phyloP scores from a whole-genome alignment of 2,888 invertebrate genomes.

The Drosophila austrosaltans region DNA sequence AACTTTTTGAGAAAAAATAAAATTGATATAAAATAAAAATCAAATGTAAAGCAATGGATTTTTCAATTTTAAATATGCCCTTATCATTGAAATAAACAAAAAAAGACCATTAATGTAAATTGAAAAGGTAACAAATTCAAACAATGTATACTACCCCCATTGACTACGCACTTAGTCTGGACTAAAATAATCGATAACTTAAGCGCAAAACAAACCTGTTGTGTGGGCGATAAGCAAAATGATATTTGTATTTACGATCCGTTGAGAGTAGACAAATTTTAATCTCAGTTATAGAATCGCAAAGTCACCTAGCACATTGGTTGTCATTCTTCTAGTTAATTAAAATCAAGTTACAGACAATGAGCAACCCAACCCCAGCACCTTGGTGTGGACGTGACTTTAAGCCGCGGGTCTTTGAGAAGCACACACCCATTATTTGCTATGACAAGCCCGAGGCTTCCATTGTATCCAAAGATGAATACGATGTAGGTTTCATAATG shows the following conservation, averaged over 20 bases:
- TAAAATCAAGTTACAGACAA: background rate
- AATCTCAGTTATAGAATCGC: background rate
- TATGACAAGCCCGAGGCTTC: conserved; percentile 82
- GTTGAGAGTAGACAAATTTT: background rate
- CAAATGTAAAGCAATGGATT: background rate
- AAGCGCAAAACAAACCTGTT: background rate
- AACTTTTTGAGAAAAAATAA: conserved; percentile 14
- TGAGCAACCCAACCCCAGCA: conserved; percentile 46
- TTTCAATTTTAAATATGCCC: background rate
- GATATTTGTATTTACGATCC: conserved; percentile 5
- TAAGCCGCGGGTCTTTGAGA: conserved; percentile 73
- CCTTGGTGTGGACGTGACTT: conserved; percentile 81
- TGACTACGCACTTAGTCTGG: background rate
- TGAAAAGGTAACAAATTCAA: too few species aligned
- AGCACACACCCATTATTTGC: conserved; percentile 80
- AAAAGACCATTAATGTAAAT: background rate
- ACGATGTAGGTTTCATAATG: conserved; percentile 67
- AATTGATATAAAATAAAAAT: background rate
- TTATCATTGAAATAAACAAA: too few species aligned
- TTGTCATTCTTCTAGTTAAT: too few species aligned
- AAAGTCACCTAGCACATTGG: background rate
- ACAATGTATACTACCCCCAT: background rate
- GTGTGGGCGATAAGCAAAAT: background rate
- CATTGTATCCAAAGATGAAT: conserved; percentile 72
- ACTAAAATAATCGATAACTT: conserved; percentile 12